Evolutionary conservation across 2,888 invertebrate genomes (phyloP), one percentile per base, ranked within the genome.

Genomic region (Andrena bicolor): DNA sequence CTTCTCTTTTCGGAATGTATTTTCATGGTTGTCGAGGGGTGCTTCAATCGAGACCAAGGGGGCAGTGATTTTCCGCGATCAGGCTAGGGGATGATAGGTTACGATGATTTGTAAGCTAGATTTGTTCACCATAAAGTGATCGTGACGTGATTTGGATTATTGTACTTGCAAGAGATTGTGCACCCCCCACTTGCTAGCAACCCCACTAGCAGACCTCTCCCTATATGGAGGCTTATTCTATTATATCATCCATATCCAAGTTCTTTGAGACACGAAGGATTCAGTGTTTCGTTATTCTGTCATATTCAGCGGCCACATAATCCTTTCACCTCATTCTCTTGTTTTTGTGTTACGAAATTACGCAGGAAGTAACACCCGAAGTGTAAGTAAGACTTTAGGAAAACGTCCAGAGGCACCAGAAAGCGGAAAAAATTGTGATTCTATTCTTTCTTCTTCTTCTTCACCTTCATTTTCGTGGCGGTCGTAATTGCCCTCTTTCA

Each of bases 401-500:
- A 41, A 26, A 53, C 16, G 51, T 5, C 30, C 26, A 58, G 63
- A 1, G 61, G 58, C 53, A 75, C 56, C 41, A 66, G 58, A 65
- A 82, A 49, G 28, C 1, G 66, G 23, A n/a, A 63, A 30, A 20
- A 64, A 63, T 72, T 64, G 53, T 28, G 58, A 35, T 28, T 56
- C 16, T 64, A 10, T 26, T 56, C 10, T 16, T 56, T 61, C 68
- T n/a, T 28, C 60, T 41, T 65, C 75, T 41, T 41, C 41, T 41
- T 73, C 66, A 64, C 70, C 83, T 81, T 80, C 80, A 71, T 84
- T 85, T 68, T 69, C 85, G 72, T 70, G 69, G 78, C 66, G 83
- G 83, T 84, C 84, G 86, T 89, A 90, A 90, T 89, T 90, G 84
- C 80, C 81, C 82, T 75, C 86, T 83, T 90, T 84, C 84, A 74